These are phyloP conservation scores for Laterallus jamaicensis DNA, from an alignment of 2,113 vertebrate species.

Conservation along the genomic window DNA sequence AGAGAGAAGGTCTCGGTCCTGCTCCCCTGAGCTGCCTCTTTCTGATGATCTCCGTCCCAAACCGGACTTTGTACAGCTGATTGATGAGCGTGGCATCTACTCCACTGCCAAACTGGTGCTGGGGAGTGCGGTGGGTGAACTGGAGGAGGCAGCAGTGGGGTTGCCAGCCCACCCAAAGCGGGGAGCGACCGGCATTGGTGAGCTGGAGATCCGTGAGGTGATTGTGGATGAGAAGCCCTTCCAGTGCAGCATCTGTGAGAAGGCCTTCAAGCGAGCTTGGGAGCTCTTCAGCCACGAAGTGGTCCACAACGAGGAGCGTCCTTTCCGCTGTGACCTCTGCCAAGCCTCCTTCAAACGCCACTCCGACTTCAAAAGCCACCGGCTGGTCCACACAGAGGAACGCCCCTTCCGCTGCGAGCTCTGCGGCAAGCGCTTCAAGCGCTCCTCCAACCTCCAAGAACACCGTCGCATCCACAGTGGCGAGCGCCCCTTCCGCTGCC, in stretches of 20 bases:
- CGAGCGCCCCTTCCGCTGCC: slow-evolving; percentile 25
- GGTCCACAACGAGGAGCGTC: slow-evolving; percentile 59
- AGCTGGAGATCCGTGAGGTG: slow-evolving; percentile 30
- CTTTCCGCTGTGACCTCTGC: slow-evolving; percentile 47
- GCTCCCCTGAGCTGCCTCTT: neutral
- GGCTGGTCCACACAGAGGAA: slow-evolving; percentile 36
- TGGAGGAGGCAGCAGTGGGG: neutral
- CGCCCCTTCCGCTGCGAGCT: slow-evolving; percentile 54
- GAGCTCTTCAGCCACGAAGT: slow-evolving; percentile 68
- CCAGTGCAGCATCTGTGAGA: slow-evolving; percentile 14
- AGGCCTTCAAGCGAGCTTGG: slow-evolving; percentile 61
- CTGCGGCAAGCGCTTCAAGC: slow-evolving; percentile 55
- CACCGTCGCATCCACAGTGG: slow-evolving; percentile 56
- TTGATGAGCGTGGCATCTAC: slow-evolving; percentile 46
- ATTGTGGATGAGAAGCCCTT: slow-evolving; percentile 50
- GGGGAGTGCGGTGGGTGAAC: rapidly evolving
- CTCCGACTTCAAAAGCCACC: slow-evolving; percentile 69
- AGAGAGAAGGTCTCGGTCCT: neutral
- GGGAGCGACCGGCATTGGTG: rapidly evolving
- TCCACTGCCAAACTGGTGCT: slow-evolving; percentile 56
- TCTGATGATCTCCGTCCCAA: rapidly evolving
- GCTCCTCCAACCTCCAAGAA: slow-evolving; percentile 51
- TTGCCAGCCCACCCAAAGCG: neutral
- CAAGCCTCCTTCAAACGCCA: slow-evolving; percentile 63
- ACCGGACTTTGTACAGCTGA: slow-evolving; percentile 34